Conservation (phyloP, 2,888 invertebrate species). For the Yponomeuta evonymella region DNA sequence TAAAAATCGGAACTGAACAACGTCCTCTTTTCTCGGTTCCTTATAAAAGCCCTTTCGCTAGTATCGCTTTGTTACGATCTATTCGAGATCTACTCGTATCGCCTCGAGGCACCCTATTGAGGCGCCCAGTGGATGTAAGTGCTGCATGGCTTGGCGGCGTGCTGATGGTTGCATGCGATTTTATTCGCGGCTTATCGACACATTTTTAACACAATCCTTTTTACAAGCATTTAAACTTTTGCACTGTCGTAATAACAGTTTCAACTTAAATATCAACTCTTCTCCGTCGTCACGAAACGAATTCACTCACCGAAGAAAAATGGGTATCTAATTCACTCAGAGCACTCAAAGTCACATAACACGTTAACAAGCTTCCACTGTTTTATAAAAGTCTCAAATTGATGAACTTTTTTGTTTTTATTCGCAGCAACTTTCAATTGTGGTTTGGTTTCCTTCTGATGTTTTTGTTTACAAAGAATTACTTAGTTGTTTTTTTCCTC, state of each 20-base stretch:
- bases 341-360: constrained; percentile 34
- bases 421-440: constrained; percentile 27
- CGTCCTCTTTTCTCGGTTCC: constrained; percentile 48
- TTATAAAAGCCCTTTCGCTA: constrained; percentile 41
- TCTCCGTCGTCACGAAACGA: constrained; percentile 21
- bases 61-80: constrained; percentile 39
- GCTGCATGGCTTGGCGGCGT: constrained; percentile 71
- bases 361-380: constrained; percentile 24
- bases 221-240: background rate
- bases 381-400: constrained; percentile 22
- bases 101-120: constrained; percentile 38
- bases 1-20: constrained; percentile 61
- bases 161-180: constrained; percentile 57
- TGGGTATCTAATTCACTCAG: constrained; percentile 31
- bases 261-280: constrained; percentile 3
- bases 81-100: constrained; percentile 25
- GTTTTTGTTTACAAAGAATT: background rate
- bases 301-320: constrained; percentile 32
- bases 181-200: background rate
- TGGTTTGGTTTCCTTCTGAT: constrained; percentile 7
- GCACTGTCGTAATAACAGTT: constrained; percentile 3
- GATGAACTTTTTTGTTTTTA: constrained; percentile 37
- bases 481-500: background rate
- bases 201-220: constrained; percentile 4
- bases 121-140: constrained; percentile 57